Evolutionary conservation across 92 coral and sea anemone species (phyloP), one percentile per base, ranked within the genome.

Genomic region (Epizoanthus rinbou): DNA sequence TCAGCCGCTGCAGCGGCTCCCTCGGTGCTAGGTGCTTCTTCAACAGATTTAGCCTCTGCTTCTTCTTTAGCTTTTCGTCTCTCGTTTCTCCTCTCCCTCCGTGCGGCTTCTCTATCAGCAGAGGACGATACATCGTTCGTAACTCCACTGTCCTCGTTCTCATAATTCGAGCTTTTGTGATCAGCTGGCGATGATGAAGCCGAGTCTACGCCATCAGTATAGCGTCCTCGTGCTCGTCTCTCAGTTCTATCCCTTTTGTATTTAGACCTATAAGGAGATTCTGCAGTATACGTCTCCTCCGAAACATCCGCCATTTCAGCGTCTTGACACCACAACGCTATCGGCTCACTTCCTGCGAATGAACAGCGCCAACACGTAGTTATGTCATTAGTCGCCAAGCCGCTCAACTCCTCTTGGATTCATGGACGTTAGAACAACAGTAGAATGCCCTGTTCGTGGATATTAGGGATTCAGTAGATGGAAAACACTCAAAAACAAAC

Each of bases 61-160:
- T 93, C 98, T 57, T 93, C 98, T 68, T 86, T 92, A 54, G 88
- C 83, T 84, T 89, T 91, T 31, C 93, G 91, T 54, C 94, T 87
- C 39, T 90, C 89, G 14, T 69, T 82, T 17, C 91, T 90, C 81
- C 98, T 79, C 76, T 93, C 78, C 35, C 90, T 89, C 50, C 93
- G 90, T 59, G 91, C 86, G 63, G 91, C 87, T 47, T 80, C 93
- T 53, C 91, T 63, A 67, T 91, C 98, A 50, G 90, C 93, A 63
- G 94, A 91, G 73, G 86, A 91, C 57, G 98, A 83, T 37, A 86
- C 66, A 82, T 89, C 96, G 80, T 87, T 92, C 76, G 84, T 81
- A 45, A 84, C 91, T 69, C 87, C 89, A 17, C 87, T 80, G 76
- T 93, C 94, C 56, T 86, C 98, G 71, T 89, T 82, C 50, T 81